A percentile compares a stretch with the other conserved stretches of the same genome.
These are phyloP conservation scores for Galemys pyrenaicus DNA, from an alignment of 2,113 vertebrate genomes.

Conservation along the genomic window DNA sequence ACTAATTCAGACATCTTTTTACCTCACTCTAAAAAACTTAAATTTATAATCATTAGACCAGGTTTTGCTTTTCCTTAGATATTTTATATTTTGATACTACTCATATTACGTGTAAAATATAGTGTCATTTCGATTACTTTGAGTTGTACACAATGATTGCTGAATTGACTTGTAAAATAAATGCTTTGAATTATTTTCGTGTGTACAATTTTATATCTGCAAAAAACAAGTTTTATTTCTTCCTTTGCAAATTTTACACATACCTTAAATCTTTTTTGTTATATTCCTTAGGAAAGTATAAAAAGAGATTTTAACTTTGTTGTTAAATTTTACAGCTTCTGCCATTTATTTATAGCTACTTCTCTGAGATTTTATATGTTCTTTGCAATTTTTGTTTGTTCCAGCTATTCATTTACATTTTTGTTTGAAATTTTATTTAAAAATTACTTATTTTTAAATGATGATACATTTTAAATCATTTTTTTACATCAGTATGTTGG, in stretches of 20 bases:
- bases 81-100: not conserved
- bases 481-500: not conserved
- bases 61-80: not conserved
- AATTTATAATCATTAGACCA: not conserved
- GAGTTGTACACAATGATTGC: not conserved
- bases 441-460: not conserved
- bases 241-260: not conserved
- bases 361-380: not conserved
- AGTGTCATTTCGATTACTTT: not conserved
- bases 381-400: not conserved
- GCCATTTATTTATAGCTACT: not conserved
- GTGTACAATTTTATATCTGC: not conserved
- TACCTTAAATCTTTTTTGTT: not conserved
- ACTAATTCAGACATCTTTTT: not conserved
- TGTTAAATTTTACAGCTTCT: not conserved
- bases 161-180: not conserved
- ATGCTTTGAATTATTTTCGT: not conserved
- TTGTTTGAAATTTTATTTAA: not conserved
- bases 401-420: not conserved
- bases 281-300: not conserved
- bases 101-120: not conserved
- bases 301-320: not conserved
- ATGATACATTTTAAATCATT: not conserved
- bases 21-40: not conserved
- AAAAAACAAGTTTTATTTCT: not conserved